phyloP scores from a whole-genome alignment of 1,140 invertebrate genomes.

The Drosophila willistoni region DNA sequence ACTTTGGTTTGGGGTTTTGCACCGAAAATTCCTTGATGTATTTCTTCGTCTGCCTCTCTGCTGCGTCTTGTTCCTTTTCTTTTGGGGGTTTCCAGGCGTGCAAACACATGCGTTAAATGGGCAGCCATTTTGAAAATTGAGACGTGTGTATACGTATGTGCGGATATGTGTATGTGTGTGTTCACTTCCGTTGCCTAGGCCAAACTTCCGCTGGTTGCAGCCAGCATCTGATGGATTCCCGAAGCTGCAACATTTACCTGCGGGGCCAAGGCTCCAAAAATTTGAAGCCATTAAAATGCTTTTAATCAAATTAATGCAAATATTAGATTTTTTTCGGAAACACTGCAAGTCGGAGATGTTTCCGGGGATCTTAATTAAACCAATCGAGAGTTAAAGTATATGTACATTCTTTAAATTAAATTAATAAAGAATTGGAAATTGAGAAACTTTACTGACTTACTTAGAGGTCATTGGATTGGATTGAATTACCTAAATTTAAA shows the following conservation, averaged over 20 bases:
- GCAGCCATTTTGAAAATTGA: constrained; percentile 60
- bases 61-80: constrained; percentile 36
- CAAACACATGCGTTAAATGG: constrained; percentile 79
- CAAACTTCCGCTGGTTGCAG: constrained; percentile 56
- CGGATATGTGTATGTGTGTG: constrained; percentile 30
- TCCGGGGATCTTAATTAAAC: background rate
- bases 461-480: too few species aligned
- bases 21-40: constrained; percentile 52
- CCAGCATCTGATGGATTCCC: constrained; percentile 27
- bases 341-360: background rate
- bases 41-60: constrained; percentile 28
- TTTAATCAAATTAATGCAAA: constrained; percentile 79
- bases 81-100: constrained; percentile 47
- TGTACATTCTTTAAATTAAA: background rate
- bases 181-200: constrained; percentile 61
- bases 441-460: too few species aligned
- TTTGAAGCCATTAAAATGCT: constrained; percentile 75
- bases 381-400: background rate
- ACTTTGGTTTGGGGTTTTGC: constrained; percentile 30
- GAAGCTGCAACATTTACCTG: constrained; percentile 62
- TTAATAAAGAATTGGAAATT: background rate
- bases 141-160: constrained; percentile 2
- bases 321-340: constrained; percentile 47
- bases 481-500: too few species aligned
- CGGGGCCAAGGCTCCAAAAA: constrained; percentile 40